phyloP scores from a whole-genome alignment of 1,140 invertebrate genomes.

The Drosophila ambigua region DNA sequence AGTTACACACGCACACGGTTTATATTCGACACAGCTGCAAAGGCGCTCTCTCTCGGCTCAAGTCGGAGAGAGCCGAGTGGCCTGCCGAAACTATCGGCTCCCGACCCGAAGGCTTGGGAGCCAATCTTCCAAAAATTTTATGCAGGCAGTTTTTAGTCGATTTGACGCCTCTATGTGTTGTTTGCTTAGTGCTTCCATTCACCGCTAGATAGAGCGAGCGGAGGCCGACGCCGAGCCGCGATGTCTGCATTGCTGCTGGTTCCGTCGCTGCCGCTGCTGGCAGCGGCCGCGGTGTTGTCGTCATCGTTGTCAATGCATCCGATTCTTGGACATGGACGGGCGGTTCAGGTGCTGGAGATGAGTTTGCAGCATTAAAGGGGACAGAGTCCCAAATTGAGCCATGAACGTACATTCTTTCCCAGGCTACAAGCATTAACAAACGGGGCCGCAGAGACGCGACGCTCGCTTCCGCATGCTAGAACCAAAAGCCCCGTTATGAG shows the following conservation, averaged over 20 bases:
- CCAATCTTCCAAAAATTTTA: no score
- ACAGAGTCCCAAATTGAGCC: constrained; percentile 10
- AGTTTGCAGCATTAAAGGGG: constrained; percentile 35
- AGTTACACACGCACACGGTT: no score
- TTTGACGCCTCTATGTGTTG: no score
- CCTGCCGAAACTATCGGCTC: no score
- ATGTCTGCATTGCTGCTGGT: constrained; percentile 46
- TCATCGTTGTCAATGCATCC: constrained; percentile 40
- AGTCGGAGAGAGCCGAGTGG: no score
- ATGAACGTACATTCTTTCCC: constrained; percentile 37
- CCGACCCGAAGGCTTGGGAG: no score
- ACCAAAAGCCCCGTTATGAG: constrained; percentile 48
- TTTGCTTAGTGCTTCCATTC: no score
- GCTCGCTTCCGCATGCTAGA: constrained; percentile 62
- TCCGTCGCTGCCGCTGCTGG: no score
- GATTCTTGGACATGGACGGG: no score
- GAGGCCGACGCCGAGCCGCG: constrained; percentile 40
- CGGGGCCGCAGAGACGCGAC: constrained; percentile 7
- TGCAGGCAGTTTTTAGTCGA: no score
- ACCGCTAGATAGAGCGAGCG: constrained; percentile 10
- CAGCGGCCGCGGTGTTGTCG: not conserved
- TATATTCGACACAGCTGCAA: no score
- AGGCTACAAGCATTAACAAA: constrained; percentile 24
- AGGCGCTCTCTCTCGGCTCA: no score
- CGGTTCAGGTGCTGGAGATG: not conserved